Evolutionary conservation across 2,888 invertebrate species (phyloP).

Genomic region (Camponotus fellah): DNA sequence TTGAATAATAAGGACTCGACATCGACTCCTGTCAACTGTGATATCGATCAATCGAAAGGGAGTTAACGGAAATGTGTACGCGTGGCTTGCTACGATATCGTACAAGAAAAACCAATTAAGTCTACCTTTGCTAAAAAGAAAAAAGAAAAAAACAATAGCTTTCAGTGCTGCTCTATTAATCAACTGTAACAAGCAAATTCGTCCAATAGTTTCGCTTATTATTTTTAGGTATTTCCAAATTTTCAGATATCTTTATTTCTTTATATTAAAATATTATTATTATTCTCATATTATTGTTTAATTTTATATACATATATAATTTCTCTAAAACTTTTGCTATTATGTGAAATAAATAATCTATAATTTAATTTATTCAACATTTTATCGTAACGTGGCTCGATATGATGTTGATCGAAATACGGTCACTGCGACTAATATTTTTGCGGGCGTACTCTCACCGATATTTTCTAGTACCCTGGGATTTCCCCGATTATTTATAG

Average conservation of each 20-base stretch:
- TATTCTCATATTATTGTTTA: too few species aligned
- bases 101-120: slow-evolving; percentile 39
- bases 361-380: neutral
- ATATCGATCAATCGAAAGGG: neutral
- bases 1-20: slow-evolving; percentile 19
- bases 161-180: slow-evolving; percentile 10
- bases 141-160: slow-evolving; percentile 7
- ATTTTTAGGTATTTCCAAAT: neutral
- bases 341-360: neutral
- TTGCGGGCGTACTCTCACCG: slow-evolving; percentile 36
- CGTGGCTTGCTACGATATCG: neutral
- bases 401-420: slow-evolving; percentile 43
- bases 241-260: neutral
- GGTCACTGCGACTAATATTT: slow-evolving; percentile 44
- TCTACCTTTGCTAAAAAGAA: neutral
- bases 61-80: neutral
- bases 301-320: neutral
- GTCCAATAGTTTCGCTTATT: neutral
- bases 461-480: slow-evolving; percentile 72
- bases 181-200: neutral
- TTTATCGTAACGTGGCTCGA: neutral
- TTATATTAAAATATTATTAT: neutral
- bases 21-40: neutral
- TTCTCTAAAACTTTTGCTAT: neutral
- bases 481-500: slow-evolving; percentile 83